Evolutionary conservation across 2,888 invertebrate genomes (phyloP).

Genomic region (Hydrotaea cyrtoneurina): DNA sequence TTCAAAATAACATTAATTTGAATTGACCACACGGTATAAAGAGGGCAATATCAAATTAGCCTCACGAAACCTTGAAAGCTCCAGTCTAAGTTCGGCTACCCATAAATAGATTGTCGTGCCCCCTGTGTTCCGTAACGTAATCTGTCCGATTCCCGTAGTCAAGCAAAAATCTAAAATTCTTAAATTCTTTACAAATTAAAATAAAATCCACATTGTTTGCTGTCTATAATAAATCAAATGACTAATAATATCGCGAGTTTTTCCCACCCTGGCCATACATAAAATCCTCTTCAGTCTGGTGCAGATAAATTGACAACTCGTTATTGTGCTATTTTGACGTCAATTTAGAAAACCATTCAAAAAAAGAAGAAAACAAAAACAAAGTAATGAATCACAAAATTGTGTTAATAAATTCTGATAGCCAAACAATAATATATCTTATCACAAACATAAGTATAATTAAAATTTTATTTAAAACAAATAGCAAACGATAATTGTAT

Average conservation of each 20-base stretch:
- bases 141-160: too few relatives aligned
- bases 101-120: too few relatives aligned
- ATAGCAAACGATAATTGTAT: neutral
- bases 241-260: neutral
- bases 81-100: too few relatives aligned
- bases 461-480: constrained; percentile 14
- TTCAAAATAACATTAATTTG: too few relatives aligned
- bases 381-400: constrained; percentile 43
- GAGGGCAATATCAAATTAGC: too few relatives aligned
- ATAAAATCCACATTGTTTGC: neutral
- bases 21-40: too few relatives aligned
- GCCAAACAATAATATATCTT: constrained; percentile 20
- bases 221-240: neutral
- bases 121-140: too few relatives aligned
- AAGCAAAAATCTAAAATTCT: too few relatives aligned
- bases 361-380: too few relatives aligned
- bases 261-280: constrained; percentile 1
- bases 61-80: too few relatives aligned
- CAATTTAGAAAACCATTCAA: neutral
- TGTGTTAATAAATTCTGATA: constrained; percentile 9
- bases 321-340: constrained; percentile 42
- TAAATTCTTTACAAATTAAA: neutral
- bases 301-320: constrained; percentile 44
- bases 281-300: constrained; percentile 14
- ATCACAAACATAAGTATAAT: constrained; percentile 31